Percentiles rank a stretch among this genome's conserved stretches.
These are phyloP conservation scores for Bujurquina vittata DNA, from an alignment of 2,113 vertebrate species.

Conservation along the genomic window DNA sequence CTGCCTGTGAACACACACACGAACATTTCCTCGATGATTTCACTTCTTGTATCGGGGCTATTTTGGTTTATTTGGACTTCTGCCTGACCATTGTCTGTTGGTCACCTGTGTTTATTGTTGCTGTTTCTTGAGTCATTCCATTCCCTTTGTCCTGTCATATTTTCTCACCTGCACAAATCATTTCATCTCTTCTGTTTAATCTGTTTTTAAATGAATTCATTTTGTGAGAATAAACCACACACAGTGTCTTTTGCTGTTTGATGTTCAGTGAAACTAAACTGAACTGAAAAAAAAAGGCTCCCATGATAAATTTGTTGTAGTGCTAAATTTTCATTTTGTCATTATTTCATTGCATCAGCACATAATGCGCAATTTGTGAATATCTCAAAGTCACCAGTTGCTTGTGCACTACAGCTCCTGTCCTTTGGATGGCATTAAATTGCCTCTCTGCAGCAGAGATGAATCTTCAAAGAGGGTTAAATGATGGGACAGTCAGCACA, in stretches of 20 bases:
- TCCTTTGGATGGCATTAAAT: constrained; percentile 30
- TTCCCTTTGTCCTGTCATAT: constrained; percentile 22
- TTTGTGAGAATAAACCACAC: not conserved
- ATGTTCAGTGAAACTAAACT: not conserved
- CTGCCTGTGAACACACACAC: constrained; percentile 19
- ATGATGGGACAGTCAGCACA: not conserved
- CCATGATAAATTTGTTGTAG: not conserved
- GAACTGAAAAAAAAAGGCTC: not conserved
- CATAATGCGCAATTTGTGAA: not conserved
- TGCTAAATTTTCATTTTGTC: not conserved
- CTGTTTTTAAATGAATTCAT: not conserved
- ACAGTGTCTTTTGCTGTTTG: not conserved
- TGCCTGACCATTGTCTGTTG: constrained; percentile 41
- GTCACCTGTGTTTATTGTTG: constrained; percentile 53
- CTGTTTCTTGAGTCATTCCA: not conserved
- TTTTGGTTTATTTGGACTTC: constrained; percentile 58
- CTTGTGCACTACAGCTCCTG: not conserved
- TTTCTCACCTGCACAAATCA: constrained; percentile 30
- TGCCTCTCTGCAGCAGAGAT: not conserved
- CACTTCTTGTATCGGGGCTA: constrained; percentile 53
- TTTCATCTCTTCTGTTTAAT: not conserved
- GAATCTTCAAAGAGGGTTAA: not conserved
- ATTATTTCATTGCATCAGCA: not conserved
- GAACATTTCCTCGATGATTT: constrained; percentile 57
- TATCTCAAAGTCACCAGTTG: not conserved